phyloP scores from a whole-genome alignment of 92 coral and sea anemone species.

The Desmophyllum pertusum region DNA sequence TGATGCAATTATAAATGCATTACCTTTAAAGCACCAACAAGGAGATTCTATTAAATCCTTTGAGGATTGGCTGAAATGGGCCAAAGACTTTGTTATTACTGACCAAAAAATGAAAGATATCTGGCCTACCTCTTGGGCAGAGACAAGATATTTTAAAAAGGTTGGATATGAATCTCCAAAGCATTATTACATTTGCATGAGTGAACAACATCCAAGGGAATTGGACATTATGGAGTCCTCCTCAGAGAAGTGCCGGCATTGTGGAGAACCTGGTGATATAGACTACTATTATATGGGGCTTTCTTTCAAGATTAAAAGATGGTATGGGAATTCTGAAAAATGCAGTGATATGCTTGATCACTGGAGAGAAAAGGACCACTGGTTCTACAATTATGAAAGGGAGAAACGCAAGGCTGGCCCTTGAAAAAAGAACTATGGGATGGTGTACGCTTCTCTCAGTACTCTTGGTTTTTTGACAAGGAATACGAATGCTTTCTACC shows the following conservation, averaged over 20 bases:
- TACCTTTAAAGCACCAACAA: slow-evolving; percentile 66
- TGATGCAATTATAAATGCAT: slow-evolving; percentile 61
- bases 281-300: slow-evolving; percentile 61
- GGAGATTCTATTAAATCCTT: slow-evolving; percentile 71
- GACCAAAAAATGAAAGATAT: slow-evolving; percentile 57
- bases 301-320: slow-evolving; percentile 42
- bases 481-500: slow-evolving; percentile 51
- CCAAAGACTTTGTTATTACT: slow-evolving; percentile 67
- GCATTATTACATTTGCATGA: slow-evolving; percentile 65
- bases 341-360: slow-evolving; percentile 65
- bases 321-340: slow-evolving; percentile 54
- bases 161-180: slow-evolving; percentile 70
- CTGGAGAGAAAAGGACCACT: slow-evolving; percentile 71
- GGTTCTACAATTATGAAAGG: slow-evolving; percentile 54
- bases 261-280: slow-evolving; percentile 62
- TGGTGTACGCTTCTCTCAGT: slow-evolving; percentile 64
- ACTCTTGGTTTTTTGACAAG: slow-evolving; percentile 66
- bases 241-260: slow-evolving; percentile 58
- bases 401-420: slow-evolving; percentile 63
- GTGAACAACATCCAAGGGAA: slow-evolving; percentile 56
- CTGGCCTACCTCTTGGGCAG: slow-evolving; percentile 73
- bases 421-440: slow-evolving; percentile 68
- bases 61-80: slow-evolving; percentile 70
- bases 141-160: slow-evolving; percentile 47
- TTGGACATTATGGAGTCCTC: slow-evolving; percentile 71